A percentile compares a stretch with the other conserved stretches of the same genome.
Evolutionary conservation across 2,797 vertebrate genomes (phyloP).

Genomic region (Sebastes itinus): DNA sequence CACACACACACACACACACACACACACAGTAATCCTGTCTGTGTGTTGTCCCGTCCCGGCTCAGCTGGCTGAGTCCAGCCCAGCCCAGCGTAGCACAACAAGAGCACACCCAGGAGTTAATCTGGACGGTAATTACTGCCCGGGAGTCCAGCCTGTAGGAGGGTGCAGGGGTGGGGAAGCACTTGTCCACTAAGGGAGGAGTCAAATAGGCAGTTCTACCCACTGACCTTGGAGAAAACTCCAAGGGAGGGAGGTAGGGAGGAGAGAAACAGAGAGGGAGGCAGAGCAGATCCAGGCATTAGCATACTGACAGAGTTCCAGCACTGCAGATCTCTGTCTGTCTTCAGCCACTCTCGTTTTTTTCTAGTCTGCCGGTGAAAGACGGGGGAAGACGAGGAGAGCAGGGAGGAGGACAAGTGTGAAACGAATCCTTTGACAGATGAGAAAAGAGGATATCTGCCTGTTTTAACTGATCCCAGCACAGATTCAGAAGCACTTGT

Average conservation of each 20-base stretch:
- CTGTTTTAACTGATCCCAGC: slow-evolving; percentile 27
- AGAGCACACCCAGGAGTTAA: slow-evolving; percentile 74
- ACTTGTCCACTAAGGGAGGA: slow-evolving; percentile 61
- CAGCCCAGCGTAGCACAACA: slow-evolving; percentile 23
- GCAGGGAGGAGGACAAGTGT: slow-evolving; percentile 19
- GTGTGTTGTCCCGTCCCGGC: slow-evolving; percentile 36
- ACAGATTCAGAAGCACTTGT: slow-evolving; percentile 31
- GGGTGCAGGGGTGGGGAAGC: background rate
- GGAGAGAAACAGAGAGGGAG: slow-evolving; percentile 31
- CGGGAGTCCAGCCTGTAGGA: slow-evolving; percentile 48
- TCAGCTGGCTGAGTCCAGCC: slow-evolving; percentile 17
- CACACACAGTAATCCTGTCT: slow-evolving; percentile 63
- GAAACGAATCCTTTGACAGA: slow-evolving; percentile 39
- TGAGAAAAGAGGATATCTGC: slow-evolving; percentile 49
- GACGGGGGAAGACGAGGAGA: slow-evolving; percentile 12
- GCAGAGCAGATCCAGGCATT: slow-evolving; percentile 43
- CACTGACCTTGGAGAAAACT: slow-evolving; percentile 76
- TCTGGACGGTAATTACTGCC: slow-evolving; percentile 76
- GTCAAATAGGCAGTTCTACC: slow-evolving; percentile 47
- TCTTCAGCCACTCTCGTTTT: slow-evolving; percentile 28
- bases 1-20: background rate
- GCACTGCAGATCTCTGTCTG: slow-evolving; percentile 66
- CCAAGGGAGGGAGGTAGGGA: slow-evolving; percentile 31
- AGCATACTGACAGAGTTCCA: slow-evolving; percentile 68
- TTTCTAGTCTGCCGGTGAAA: slow-evolving; percentile 17